Percentiles rank a stretch among this genome's conserved stretches.
These are phyloP conservation scores for Nyctereutes procyonoides DNA, from an alignment of 2,113 vertebrate species.

Conservation along the genomic window DNA sequence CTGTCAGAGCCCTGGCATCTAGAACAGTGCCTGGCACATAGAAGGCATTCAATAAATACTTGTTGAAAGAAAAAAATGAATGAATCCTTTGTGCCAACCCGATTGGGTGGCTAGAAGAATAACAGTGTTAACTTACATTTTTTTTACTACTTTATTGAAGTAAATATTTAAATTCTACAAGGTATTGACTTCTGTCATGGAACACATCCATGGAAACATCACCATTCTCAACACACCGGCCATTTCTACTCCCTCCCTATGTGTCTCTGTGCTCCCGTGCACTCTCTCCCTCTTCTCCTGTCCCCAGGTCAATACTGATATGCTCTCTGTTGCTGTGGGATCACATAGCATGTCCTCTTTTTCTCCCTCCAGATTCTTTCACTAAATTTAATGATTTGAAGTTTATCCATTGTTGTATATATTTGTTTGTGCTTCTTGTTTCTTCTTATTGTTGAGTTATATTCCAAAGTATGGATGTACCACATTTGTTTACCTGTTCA, in stretches of 20 bases:
- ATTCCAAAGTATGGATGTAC: background rate
- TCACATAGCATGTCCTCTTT: background rate
- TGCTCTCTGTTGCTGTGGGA: background rate
- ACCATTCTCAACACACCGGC: background rate
- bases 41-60: background rate
- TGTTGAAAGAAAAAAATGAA: background rate
- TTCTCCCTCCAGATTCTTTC: background rate
- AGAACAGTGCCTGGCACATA: background rate
- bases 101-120: background rate
- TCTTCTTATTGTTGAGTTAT: background rate
- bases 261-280: background rate
- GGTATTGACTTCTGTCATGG: background rate
- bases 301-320: background rate
- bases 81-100: background rate
- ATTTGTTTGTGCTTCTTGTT: background rate
- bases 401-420: background rate
- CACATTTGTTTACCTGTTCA: background rate
- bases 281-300: background rate
- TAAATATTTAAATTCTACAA: background rate
- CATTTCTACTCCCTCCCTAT: background rate
- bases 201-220: background rate
- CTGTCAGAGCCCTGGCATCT: background rate
- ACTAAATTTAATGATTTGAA: background rate
- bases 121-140: background rate
- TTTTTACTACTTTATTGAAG: background rate